Conservation (phyloP, 1,140 invertebrate genomes). For the Melitaea cinxia region DNA sequence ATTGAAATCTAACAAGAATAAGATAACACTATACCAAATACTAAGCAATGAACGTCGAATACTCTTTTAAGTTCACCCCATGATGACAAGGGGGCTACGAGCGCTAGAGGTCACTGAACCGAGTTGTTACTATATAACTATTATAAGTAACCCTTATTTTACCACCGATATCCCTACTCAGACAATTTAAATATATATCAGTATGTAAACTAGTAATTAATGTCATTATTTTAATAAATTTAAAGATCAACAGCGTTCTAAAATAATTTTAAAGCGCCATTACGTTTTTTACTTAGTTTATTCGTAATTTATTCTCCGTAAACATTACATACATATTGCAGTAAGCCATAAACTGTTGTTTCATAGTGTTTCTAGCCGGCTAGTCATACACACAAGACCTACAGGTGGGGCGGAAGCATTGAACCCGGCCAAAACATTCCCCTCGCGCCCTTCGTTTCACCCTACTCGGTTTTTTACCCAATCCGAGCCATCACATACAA, state of each 20-base stretch:
- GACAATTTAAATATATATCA: too few relatives aligned
- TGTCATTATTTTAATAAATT: too few relatives aligned
- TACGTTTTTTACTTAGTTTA: too few relatives aligned
- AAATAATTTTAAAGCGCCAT: too few relatives aligned
- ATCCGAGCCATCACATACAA: conserved; percentile 40
- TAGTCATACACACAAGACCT: conserved; percentile 31
- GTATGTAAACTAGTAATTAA: too few relatives aligned
- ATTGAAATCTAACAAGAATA: neutral
- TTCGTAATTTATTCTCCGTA: too few relatives aligned
- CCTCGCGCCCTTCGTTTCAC: conserved; percentile 41
- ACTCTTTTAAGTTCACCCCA: conserved; percentile 60
- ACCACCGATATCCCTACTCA: too few relatives aligned
- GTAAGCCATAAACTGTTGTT: too few relatives aligned
- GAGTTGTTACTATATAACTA: conserved; percentile 22
- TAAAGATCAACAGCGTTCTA: too few relatives aligned
- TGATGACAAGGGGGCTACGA: conserved; percentile 65
- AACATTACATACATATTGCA: too few relatives aligned
- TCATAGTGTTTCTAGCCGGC: neutral
- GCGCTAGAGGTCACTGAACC: conserved; percentile 63
- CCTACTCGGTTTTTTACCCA: conserved; percentile 46
- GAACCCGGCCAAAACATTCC: conserved; percentile 62
- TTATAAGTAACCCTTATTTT: conserved; percentile 19
- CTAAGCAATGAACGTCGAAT: conserved; percentile 29
- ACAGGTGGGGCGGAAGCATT: conserved; percentile 68
- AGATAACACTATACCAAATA: conserved; percentile 19